These are phyloP conservation scores for Rhingia campestris DNA, from an alignment of 2,888 invertebrate species.

Conservation along the genomic window DNA sequence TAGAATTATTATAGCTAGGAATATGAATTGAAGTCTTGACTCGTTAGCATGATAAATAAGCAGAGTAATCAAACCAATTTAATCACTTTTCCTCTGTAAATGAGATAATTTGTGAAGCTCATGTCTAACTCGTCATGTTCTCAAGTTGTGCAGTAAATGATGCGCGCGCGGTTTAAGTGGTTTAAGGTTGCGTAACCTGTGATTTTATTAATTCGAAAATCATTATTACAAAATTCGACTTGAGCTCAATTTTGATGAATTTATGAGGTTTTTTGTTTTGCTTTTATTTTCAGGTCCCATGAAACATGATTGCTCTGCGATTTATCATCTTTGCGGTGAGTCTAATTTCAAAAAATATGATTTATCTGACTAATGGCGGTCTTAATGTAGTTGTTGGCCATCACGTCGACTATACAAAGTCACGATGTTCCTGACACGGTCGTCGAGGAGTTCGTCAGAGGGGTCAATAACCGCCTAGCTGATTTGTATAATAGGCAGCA, in stretches of 20 bases:
- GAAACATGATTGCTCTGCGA: conserved; percentile 49
- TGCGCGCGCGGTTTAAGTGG: background rate
- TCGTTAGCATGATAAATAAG: conserved; percentile 23
- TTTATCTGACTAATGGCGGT: background rate
- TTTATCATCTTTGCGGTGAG: conserved; percentile 48
- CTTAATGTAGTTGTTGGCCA: conserved; percentile 19
- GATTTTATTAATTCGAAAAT: background rate
- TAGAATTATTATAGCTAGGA: conserved; percentile 44
- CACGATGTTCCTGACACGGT: conserved; percentile 59
- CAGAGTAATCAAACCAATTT: conserved; percentile 34
- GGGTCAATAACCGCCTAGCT: conserved; percentile 78
- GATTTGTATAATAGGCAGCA: conserved; percentile 78
- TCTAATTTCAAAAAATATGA: background rate
- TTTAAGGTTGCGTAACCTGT: conserved; percentile 22
- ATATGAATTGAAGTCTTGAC: conserved; percentile 19
- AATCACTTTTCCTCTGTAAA: conserved; percentile 5
- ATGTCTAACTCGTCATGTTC: background rate
- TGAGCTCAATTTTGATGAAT: background rate
- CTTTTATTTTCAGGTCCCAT: conserved; percentile 42
- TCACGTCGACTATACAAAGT: conserved; percentile 20
- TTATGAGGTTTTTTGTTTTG: background rate
- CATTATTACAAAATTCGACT: background rate
- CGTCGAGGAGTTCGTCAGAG: conserved; percentile 75
- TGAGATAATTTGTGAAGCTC: conserved; percentile 2
- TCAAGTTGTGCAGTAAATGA: background rate